phyloP scores from a whole-genome alignment of 2,113 vertebrate genomes.

The Halichoeres trimaculatus region DNA sequence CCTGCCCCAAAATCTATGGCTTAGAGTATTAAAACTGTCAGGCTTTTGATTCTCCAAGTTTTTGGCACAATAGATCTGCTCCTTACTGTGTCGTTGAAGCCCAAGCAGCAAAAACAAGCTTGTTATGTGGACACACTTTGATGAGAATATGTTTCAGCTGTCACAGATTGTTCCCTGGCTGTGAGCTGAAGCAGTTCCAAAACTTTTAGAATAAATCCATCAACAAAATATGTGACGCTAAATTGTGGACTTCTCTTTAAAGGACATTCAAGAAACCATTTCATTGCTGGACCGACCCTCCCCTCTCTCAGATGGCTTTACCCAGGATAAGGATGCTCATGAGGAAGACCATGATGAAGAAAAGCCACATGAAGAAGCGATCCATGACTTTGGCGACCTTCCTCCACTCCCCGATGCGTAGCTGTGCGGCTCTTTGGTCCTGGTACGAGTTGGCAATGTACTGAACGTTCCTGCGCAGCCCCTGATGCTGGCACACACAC shows the following conservation, averaged over 20 bases:
- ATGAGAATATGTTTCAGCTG: no score
- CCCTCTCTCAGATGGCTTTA: slow-evolving; percentile 83
- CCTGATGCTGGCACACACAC: slow-evolving; percentile 83
- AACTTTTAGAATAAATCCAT: no score
- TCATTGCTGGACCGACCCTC: background rate
- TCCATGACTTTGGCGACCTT: slow-evolving; percentile 92
- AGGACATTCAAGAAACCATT: background rate
- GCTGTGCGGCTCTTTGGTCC: slow-evolving; percentile 84
- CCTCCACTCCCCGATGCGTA: slow-evolving; percentile 87
- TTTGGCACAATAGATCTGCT: no score
- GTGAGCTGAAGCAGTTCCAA: no score
- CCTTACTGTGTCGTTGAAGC: no score
- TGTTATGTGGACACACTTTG: no score
- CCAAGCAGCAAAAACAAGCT: no score
- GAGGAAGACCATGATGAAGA: slow-evolving; percentile 91
- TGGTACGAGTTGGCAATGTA: slow-evolving; percentile 87
- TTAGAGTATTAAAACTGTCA: no score
- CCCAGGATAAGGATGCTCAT: slow-evolving; percentile 91
- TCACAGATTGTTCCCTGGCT: no score
- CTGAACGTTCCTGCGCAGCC: slow-evolving; percentile 80
- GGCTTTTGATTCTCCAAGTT: no score
- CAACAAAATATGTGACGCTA: background rate
- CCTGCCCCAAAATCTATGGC: no score
- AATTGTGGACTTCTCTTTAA: background rate
- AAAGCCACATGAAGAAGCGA: slow-evolving; percentile 93